Evolutionary conservation across 2,888 invertebrate species (phyloP).

Genomic region (Dynastes maya): DNA sequence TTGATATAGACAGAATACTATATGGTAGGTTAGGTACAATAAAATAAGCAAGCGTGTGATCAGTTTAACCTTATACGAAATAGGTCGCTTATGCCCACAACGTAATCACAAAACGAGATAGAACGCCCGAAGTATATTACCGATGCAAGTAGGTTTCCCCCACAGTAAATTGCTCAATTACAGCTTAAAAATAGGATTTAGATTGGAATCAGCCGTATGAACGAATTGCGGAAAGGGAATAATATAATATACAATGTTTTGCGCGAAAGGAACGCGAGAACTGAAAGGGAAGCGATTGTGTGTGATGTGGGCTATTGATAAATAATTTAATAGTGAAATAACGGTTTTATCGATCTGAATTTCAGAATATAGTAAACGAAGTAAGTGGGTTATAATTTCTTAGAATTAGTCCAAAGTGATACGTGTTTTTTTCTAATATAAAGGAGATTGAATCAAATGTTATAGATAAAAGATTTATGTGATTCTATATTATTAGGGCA

Average conservation of each 20-base stretch:
- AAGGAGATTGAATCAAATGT: too few species aligned
- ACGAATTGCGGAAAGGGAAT: neutral
- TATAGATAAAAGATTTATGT: too few species aligned
- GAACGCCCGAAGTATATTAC: constrained; percentile 20
- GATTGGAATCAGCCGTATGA: constrained; percentile 12
- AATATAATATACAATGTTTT: neutral
- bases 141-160: constrained; percentile 19
- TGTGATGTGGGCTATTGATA: neutral
- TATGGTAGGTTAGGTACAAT: neutral
- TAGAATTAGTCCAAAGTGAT: too few species aligned
- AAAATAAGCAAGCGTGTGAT: constrained; percentile 29
- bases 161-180: constrained; percentile 15
- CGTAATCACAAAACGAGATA: constrained; percentile 22
- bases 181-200: constrained; percentile 10
- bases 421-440: too few species aligned
- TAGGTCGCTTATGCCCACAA: constrained; percentile 29
- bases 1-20: neutral
- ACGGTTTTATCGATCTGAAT: neutral
- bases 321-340: neutral
- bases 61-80: constrained; percentile 31
- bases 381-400: neutral
- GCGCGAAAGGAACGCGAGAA: neutral
- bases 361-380: neutral
- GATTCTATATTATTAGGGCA: too few species aligned
- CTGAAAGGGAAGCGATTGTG: constrained; percentile 5